Evolutionary conservation across 2,888 invertebrate genomes (phyloP), one percentile per base, ranked within the genome.

Genomic region (Thymelicus sylvestris): DNA sequence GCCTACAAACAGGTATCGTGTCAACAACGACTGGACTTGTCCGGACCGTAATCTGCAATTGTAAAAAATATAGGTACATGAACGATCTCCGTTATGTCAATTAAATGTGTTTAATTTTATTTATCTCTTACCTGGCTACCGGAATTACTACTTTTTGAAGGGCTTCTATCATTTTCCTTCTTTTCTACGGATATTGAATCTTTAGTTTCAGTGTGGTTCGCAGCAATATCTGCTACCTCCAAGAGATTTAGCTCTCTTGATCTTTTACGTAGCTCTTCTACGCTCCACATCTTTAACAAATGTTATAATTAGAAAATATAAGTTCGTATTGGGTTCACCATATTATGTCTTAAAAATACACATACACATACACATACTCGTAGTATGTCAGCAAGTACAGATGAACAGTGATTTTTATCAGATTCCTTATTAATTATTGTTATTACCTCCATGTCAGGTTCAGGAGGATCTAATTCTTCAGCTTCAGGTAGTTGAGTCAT

Each of bases 401-500:
- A 24, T 24, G 1, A 24, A 24, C 5, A 31, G 31, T 31, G 3
- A 19, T 31, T 31, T 31, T 2, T 31, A 31, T 31, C 31, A 31
- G 3, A 31, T 31, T 31, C 31, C 31, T 31, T 31, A 31, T 1
- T 31, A 31, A 31, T 31, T 31, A 31, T 31, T 31, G 31, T 69
- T 15, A 61, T 72, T 67, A 93, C 94, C 89, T 95, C 95, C 82
- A 95, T 93, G 62, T 95, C 93, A 3, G 94, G 90, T 82, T 95
- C 95, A 13, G 91, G 91, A 24, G 91, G 91, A 72, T 93, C 93
- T 78, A 93, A 75, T 68, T 93, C 93, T 75, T 95, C 95, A 63
- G 95, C 92, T 75, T 96, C 96, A 65, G 97, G 94, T 73, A 97
- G 95, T 6, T 96, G 96, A 72, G 96, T 96, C 96, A 97, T 97